Conservation (phyloP, 30 jellyfish, hydroid and myxozoan genomes). For the Pseudorhiza aurosa region DNA sequence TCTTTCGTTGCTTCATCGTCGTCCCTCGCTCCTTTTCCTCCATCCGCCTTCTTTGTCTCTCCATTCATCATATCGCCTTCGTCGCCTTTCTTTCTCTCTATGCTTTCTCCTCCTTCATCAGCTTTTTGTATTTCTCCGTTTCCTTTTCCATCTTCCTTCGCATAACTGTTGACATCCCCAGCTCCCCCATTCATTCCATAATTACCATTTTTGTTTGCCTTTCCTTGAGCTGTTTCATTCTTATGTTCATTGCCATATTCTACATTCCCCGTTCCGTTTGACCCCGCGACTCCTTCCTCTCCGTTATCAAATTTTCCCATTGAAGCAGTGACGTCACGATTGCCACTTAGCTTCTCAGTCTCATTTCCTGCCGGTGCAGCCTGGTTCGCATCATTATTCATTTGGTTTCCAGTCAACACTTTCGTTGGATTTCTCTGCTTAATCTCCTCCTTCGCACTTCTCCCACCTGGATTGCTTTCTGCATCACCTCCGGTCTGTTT, state of each 20-base stretch:
- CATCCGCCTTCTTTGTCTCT: neutral
- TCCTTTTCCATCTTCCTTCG: neutral
- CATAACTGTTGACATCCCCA: constrained; percentile 7
- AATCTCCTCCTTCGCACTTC: neutral
- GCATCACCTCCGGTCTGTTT: constrained; percentile 51
- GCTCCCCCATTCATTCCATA: constrained; percentile 19
- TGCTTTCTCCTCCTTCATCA: neutral
- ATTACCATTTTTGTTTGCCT: neutral
- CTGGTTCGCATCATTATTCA: neutral
- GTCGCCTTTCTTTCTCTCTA: neutral
- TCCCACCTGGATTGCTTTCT: constrained; percentile 28
- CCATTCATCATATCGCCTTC: neutral
- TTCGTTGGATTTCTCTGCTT: neutral
- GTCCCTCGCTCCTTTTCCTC: neutral
- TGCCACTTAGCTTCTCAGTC: neutral
- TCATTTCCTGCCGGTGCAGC: neutral
- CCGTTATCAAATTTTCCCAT: neutral
- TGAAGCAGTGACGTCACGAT: neutral
- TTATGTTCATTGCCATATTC: neutral
- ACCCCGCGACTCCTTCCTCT: neutral
- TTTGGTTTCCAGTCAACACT: neutral
- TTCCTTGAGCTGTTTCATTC: neutral
- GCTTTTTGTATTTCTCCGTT: constrained; percentile 1
- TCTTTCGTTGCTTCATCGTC: neutral
- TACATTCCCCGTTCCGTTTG: neutral